Conservation (phyloP, 2,113 vertebrate species). For the Apeltes quadracus region DNA sequence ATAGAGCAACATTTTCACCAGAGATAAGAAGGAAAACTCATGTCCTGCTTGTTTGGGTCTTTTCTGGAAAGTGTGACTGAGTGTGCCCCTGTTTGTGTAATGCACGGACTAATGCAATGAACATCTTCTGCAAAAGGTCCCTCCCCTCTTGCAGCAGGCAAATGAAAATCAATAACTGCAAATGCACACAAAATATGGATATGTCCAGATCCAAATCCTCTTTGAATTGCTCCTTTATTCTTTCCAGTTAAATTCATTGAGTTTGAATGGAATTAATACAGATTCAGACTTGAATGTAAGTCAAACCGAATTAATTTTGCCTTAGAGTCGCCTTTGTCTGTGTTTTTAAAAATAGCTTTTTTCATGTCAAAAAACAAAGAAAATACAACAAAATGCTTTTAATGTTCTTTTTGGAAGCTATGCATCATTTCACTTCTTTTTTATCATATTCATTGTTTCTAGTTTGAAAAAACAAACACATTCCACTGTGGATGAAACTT, state of each 20-base stretch:
- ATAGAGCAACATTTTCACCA: conserved; percentile 33
- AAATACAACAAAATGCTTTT: too few relatives aligned
- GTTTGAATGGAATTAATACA: conserved; percentile 19
- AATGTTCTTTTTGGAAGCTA: too few relatives aligned
- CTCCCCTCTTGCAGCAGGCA: not conserved
- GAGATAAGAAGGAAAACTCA: conserved; percentile 41
- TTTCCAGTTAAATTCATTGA: not conserved
- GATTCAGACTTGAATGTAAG: not conserved
- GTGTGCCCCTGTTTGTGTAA: not conserved
- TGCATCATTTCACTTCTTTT: too few relatives aligned
- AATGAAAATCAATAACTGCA: not conserved
- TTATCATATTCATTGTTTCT: too few relatives aligned
- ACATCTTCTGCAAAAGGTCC: conserved; percentile 29
- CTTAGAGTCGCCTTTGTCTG: not conserved
- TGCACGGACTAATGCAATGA: conserved; percentile 19
- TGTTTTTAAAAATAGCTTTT: not conserved
- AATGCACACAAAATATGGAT: conserved; percentile 1
- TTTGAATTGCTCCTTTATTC: conserved; percentile 5
- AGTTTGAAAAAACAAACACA: too few relatives aligned
- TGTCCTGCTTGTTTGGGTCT: conserved; percentile 34
- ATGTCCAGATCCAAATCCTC: not conserved
- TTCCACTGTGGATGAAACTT: too few relatives aligned
- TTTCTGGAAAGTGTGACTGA: not conserved
- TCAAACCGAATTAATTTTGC: not conserved
- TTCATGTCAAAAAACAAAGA: not conserved